Percentiles rank a stretch among this genome's conserved stretches.
Evolutionary conservation across 2,888 invertebrate genomes (phyloP).

Genomic region (Eilema sororculum): DNA sequence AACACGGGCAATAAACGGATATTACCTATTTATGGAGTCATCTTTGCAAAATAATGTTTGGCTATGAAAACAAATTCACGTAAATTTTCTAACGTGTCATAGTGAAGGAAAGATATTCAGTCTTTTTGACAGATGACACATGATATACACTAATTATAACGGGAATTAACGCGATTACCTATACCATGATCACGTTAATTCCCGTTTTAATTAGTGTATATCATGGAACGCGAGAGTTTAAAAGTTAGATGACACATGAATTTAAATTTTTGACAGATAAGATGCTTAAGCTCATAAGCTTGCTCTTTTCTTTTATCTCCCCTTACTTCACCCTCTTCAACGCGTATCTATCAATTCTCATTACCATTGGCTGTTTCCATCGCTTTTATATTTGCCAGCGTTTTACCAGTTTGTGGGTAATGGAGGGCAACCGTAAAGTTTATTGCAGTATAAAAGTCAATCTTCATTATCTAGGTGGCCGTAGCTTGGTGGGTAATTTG

Average conservation of each 20-base stretch:
- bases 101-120: too few relatives aligned
- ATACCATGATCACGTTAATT: too few relatives aligned
- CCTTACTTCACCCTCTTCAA: conserved; percentile 20
- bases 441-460: conserved; percentile 67
- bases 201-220: too few relatives aligned
- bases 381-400: conserved; percentile 35
- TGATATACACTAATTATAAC: too few relatives aligned
- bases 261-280: not conserved
- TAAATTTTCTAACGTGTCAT: not conserved
- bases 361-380: conserved; percentile 31
- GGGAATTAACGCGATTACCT: too few relatives aligned
- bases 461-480: conserved; percentile 63
- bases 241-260: not conserved
- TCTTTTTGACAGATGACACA: not conserved
- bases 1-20: too few relatives aligned
- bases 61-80: too few relatives aligned
- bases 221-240: too few relatives aligned
- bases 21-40: too few relatives aligned
- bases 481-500: conserved; percentile 52
- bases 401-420: conserved; percentile 42
- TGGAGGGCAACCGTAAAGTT: conserved; percentile 45
- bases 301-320: not conserved
- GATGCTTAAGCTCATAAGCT: not conserved
- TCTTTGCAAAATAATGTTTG: too few relatives aligned
- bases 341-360: conserved; percentile 43